A percentile compares a stretch with the other conserved stretches of the same genome.
These are phyloP conservation scores for Pararge aegeria DNA, from an alignment of 1,140 invertebrate species.

Conservation along the genomic window DNA sequence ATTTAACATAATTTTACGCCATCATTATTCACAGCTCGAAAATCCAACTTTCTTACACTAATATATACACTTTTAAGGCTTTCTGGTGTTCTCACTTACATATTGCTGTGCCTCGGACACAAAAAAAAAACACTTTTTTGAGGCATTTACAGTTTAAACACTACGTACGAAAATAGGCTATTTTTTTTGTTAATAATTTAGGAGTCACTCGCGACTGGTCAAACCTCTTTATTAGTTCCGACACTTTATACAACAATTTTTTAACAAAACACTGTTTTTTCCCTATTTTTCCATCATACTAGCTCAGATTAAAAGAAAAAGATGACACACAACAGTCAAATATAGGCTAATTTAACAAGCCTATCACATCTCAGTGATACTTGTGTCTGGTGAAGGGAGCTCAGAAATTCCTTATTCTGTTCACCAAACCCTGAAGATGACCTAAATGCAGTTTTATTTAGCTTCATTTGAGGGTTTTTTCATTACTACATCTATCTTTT, in stretches of 20 bases:
- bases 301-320: neutral
- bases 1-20: conserved; percentile 47
- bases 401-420: too few species aligned
- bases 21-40: conserved; percentile 57
- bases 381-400: too few species aligned
- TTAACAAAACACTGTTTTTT: neutral
- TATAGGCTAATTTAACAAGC: too few species aligned
- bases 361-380: too few species aligned
- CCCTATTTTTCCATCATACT: neutral
- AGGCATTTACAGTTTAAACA: conserved; percentile 33
- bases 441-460: too few species aligned
- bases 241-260: conserved; percentile 23
- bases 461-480: too few species aligned
- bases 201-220: conserved; percentile 29
- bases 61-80: conserved; percentile 78
- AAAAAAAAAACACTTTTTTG: conserved; percentile 11
- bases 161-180: conserved; percentile 46
- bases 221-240: conserved; percentile 22
- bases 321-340: neutral
- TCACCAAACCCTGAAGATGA: too few species aligned
- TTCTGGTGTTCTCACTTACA: conserved; percentile 62
- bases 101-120: conserved; percentile 38
- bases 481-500: neutral
- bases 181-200: conserved; percentile 31
- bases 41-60: conserved; percentile 50